Base-by-base conservation (phyloP, 2,888 invertebrate species). In the Eristalinus aeneus region DNA sequence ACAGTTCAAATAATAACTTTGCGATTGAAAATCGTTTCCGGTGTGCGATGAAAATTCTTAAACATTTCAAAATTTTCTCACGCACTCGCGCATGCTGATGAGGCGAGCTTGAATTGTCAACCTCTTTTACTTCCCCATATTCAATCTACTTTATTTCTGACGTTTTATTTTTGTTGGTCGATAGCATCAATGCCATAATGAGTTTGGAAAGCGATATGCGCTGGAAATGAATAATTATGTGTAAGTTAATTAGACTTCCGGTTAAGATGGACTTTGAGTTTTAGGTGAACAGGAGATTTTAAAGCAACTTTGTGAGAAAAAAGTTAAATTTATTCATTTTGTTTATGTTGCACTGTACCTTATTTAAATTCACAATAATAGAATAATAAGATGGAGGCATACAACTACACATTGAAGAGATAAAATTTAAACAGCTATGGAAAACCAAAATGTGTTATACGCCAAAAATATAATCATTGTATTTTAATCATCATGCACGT, bases 61-160 rank as follows among this genome's bases (percentile, higher is more conserved):
- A 16, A 79, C 67, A 75, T 79, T 84, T 84, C 80, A 16, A 84
- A 79, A 84, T 76, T 80, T 84, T 84, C 79, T 84, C 84, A 79
- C 84, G 79, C 79, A 58, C 84, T 67, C 67, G 69, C 71, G 75
- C 72, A 76, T 76, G 76, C 61, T 39, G 53, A 76, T 72, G 60
- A 54, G 61, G 3, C n/a, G 53, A 31, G 5, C 27, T 74, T 80
- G 58, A 65, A 58, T 39, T 60, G 67, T 68, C 56, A 75, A 75
- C 75, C 69, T 69, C 56, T 78, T 71, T 80, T 12, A 60, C 53
- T 23, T 63, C 65, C 67, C 23, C 6, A 36, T 39, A 60, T 78
- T 72, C 39, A n/a, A 12, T 46, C n/a, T n/a, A 46, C 1, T 65
- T 61, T 8, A 12, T 36, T 78, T 78, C 68, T 23, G 36, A 73